phyloP scores from a whole-genome alignment of 2,113 vertebrate genomes.

The Lamprologus ornatipinnis region DNA sequence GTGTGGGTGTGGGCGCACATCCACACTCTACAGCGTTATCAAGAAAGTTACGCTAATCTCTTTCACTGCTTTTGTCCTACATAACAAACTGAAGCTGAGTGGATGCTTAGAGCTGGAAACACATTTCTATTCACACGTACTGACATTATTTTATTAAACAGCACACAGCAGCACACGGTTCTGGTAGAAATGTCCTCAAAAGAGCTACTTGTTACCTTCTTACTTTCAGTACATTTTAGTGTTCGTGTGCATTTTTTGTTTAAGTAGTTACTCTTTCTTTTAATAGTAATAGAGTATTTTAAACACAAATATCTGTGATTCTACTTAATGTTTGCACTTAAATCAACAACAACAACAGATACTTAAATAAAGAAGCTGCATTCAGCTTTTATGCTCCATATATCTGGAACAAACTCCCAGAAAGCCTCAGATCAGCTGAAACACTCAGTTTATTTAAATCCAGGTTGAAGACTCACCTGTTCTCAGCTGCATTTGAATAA shows the following conservation, averaged over 20 bases:
- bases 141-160: neutral
- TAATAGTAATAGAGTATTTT: neutral
- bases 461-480: too few relatives aligned
- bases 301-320: neutral
- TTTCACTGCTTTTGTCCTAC: neutral
- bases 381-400: too few relatives aligned
- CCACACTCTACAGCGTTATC: neutral
- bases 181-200: neutral
- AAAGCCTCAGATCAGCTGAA: too few relatives aligned
- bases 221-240: neutral
- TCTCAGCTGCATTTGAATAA: too few relatives aligned
- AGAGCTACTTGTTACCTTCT: neutral
- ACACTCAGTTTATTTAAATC: too few relatives aligned
- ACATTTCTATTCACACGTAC: neutral
- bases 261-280: neutral
- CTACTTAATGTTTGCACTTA: neutral
- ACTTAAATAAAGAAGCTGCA: neutral
- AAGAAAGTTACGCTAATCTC: neutral
- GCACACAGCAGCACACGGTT: neutral
- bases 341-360: neutral
- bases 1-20: neutral
- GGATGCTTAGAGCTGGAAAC: neutral
- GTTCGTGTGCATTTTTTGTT: too few relatives aligned
- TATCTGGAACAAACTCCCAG: too few relatives aligned
- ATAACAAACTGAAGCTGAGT: neutral